Evolutionary conservation across 2,797 vertebrate genomes (phyloP), one percentile per base, ranked within the genome.

Genomic region (Pantherophis vulpinus): DNA sequence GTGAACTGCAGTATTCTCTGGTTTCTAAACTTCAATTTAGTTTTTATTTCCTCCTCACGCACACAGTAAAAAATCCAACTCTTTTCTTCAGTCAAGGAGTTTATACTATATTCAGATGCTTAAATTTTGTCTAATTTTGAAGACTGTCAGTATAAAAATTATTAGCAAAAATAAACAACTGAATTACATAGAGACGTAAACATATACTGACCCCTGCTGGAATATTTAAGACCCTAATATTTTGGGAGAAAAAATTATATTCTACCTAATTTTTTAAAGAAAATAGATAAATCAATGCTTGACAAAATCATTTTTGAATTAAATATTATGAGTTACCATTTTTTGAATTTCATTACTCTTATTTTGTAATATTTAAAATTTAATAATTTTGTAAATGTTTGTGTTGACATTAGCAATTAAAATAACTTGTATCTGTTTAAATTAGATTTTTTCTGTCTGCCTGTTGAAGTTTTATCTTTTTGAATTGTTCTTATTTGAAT

Each of bases 171-270:
- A 92, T n/a, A 91, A 89, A 56, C 1, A 5, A 55, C 2, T 23
- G 14, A 92, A 95, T 94, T 95, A 59, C 88, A 89, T 56, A 92
- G 94, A 97, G 97, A 95, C 95, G 66, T 95, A 74, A 96, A 97
- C 95, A 92, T 55, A 94, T 95, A 95, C 97, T 98, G 97, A 92
- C 98, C 97, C 95, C 98, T 98, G 95, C 97, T 98, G 98, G 97
- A 94, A 93, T 91, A 51, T 93, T 91, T 32, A 42, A 96, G 96
- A 97, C 97, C 23, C 92, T 86, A n/a, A 29, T 70, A 61, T n/a
- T 9, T 54, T 42, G 29, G 27, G 25, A 56, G 25, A n/a, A 42
- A 42, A 37, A 37, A 9, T 10, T 55, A 54, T n/a, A n/a, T 55
- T 51, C 10, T 56, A 88, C 12, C 4, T 88, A 55, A n/a, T n/a